Evolutionary conservation across 2,797 vertebrate genomes (phyloP), one percentile per base, ranked within the genome.

Genomic region (Cossypha polioptera): DNA sequence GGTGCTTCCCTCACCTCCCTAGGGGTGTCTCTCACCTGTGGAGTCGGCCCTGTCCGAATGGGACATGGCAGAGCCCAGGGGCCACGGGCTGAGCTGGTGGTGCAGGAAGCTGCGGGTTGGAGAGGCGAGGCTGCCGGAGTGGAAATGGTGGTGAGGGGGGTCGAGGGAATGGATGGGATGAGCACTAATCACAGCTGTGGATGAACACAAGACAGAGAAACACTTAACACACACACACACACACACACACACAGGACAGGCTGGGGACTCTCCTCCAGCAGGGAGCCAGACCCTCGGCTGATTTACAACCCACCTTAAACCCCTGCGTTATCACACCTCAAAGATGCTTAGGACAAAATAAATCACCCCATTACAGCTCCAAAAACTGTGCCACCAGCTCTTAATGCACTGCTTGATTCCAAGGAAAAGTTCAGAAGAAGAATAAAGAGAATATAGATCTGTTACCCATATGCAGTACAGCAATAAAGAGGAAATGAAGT

Each of bases 101-200:
- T 99, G 98, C 97, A 99, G 98, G 98, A 99, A 99, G 98, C 98
- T 98, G 98, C 98, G 98, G 89, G 98, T 99, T 94, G 99, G 98
- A 85, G 99, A 99, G 82, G 98, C 98, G 98, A 99, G 98, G 98
- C 99, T 99, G 98, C 99, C 99, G 98, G 99, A 99, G 98, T 99
- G 99, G 99, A 99, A 99, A 99, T 99, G 98, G 98, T 99, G 99
- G 98, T 99, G 99, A 98, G 99, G 99, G 98, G 99, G 99, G 98
- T 99, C 99, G 86, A 99, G 99, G 97, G 99, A 99, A 99, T 99
- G 99, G 99, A 99, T 99, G 99, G 99, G 99, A 98, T 99, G 99
- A 98, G 99, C 99, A 98, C 99, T 99, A 99, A 99, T 98, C 98
- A 99, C 99, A 96, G 99, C 99, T 99, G 99, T 97, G 98, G 93